Conservation (phyloP, 2,888 invertebrate genomes). For the Pseudoips prasinana region DNA sequence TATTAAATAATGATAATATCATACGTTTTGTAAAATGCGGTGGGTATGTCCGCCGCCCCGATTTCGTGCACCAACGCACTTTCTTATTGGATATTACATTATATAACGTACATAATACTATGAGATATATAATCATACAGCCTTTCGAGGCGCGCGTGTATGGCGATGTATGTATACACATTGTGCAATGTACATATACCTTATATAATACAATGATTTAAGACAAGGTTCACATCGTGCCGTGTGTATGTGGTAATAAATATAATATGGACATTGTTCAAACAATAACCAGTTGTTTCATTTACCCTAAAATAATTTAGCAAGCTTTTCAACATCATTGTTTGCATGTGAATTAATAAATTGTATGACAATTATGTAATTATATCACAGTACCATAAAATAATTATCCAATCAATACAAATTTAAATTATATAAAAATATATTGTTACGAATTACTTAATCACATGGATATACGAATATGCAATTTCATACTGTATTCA, state of each 20-base stretch:
- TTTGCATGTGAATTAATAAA: constrained; percentile 19
- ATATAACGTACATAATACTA: constrained; percentile 82
- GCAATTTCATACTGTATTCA: too few relatives aligned
- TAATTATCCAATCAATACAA: too few relatives aligned
- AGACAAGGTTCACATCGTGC: constrained; percentile 95
- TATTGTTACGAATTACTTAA: too few relatives aligned
- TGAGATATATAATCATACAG: constrained; percentile 82
- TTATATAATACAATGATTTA: constrained; percentile 88
- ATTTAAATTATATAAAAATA: too few relatives aligned
- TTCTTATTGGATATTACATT: constrained; percentile 83
- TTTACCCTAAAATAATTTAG: constrained; percentile 41
- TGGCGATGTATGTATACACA: constrained; percentile 86
- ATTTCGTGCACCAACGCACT: constrained; percentile 83
- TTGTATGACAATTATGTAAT: constrained; percentile 5
- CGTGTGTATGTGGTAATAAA: constrained; percentile 94
- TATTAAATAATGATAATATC: constrained; percentile 82
- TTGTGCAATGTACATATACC: constrained; percentile 88
- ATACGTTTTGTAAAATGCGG: constrained; percentile 80
- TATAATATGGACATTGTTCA: constrained; percentile 95
- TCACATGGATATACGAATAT: too few relatives aligned
- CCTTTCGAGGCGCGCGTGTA: constrained; percentile 85
- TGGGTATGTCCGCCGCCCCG: constrained; percentile 77
- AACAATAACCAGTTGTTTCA: constrained; percentile 84
- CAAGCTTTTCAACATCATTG: constrained; percentile 12
- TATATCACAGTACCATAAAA: neutral